Evolutionary conservation across 2,113 vertebrate genomes (phyloP), one percentile per base, ranked within the genome.

Genomic region (Mormyrus iriodes): DNA sequence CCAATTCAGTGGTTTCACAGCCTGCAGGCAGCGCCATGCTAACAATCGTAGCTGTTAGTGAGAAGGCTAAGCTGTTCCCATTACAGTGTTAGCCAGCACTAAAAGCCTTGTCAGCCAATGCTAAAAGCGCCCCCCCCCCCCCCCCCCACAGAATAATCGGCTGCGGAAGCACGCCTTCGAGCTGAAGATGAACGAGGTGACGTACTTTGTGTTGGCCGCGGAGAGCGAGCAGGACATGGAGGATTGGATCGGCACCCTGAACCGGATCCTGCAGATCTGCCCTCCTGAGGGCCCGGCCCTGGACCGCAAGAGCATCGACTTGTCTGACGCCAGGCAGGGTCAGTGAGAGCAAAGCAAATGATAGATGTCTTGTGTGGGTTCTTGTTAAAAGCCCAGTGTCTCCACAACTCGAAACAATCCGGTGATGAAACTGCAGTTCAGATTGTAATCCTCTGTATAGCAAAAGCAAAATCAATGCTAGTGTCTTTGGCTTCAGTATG

Each of bases 211-310:
- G 93, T 96, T 99, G 96, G 98, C 98, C 52, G 98, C 98, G 44
- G 98, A 99, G 95, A 99, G 95, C 0, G 98, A 99, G 93, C 96
- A 97, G 85, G 98, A 99, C 93, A 99, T 99, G 98, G 98, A 99
- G 44, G 98, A 99, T 13, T 99, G 98, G 98, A 99, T 99, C 92
- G 96, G 94, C 91, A 99, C 97, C 17, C 95, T 99, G 91, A 98
- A 96, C 91, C 97, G 97, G 91, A 98, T 99, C 93, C 94, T 99
- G 87, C 98, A 99, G 94, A 99, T 99, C 95, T 97, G 96, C 92
- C 97, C 98, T 88, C 97, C 97, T 0, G 98, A 99, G 88, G 97
- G 96, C 46, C 92, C 96, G 0, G 90, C 95, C 84, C 96, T 96
- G 86, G 98, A 98, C 82, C 97, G 98, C 90, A 98, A 97, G 93